A percentile compares a stretch with the other conserved stretches of the same genome.
Evolutionary conservation across 2,888 invertebrate species (phyloP).

Genomic region (Heliconius hortense): DNA sequence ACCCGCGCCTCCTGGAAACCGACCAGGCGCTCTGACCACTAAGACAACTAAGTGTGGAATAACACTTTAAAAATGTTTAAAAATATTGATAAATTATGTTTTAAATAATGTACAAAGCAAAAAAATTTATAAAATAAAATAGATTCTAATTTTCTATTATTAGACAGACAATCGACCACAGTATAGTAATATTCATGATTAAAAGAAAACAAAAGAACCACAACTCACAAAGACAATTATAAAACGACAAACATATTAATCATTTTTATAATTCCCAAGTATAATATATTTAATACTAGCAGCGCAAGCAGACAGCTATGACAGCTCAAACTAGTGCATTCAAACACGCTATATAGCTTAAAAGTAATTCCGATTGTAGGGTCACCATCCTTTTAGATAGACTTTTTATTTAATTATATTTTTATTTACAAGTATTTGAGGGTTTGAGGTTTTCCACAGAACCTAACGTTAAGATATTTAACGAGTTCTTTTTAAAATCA

Average conservation of each 20-base stretch:
- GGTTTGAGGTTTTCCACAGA: no score
- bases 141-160: no score
- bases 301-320: conserved; percentile 36
- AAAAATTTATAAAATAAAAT: no score
- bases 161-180: no score
- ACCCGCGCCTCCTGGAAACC: no score
- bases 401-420: not conserved
- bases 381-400: conserved; percentile 5
- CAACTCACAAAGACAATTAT: not conserved
- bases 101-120: no score
- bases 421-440: not conserved
- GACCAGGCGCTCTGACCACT: no score
- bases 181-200: not conserved
- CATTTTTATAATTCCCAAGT: conserved; percentile 24
- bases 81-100: no score
- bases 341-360: conserved; percentile 39
- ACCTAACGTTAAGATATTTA: not conserved
- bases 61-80: no score
- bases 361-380: conserved; percentile 25
- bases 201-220: not conserved
- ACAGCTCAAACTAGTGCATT: conserved; percentile 35
- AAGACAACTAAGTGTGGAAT: no score
- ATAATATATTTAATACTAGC: conserved; percentile 34
- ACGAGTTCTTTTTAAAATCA: no score
- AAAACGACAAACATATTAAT: conserved; percentile 12